phyloP scores from a whole-genome alignment of 2,888 invertebrate genomes.

The Drepana falcataria region DNA sequence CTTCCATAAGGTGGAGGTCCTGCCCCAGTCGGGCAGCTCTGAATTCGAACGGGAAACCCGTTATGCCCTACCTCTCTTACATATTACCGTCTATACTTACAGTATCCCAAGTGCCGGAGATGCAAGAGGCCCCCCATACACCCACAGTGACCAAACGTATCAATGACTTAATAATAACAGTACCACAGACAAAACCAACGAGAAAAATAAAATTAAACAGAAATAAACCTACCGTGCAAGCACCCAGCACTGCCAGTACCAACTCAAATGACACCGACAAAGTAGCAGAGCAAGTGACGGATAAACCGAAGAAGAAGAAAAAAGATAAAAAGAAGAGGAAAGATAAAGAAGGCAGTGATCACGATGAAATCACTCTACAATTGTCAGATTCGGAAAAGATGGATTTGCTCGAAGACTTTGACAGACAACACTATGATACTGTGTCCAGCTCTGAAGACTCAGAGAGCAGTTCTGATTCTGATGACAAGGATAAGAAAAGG shows the following conservation, averaged over 20 bases:
- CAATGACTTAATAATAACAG: constrained; percentile 55
- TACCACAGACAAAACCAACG: constrained; percentile 47
- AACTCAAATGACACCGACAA: constrained; percentile 14
- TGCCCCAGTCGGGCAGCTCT: too few relatives aligned
- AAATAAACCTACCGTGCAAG: constrained; percentile 25
- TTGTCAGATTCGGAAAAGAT: constrained; percentile 71
- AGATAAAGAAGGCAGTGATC: constrained; percentile 53
- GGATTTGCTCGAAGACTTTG: constrained; percentile 67
- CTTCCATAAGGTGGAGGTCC: too few relatives aligned
- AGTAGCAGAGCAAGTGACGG: constrained; percentile 30
- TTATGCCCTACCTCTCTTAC: too few relatives aligned
- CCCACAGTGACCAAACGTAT: constrained; percentile 42
- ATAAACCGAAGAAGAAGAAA: constrained; percentile 55
- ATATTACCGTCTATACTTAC: too few relatives aligned
- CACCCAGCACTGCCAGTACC: constrained; percentile 3
- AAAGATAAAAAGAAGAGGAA: constrained; percentile 36
- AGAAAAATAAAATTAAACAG: constrained; percentile 67
- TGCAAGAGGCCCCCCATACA: constrained; percentile 7
- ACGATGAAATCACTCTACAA: constrained; percentile 68
- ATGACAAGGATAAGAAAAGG: not conserved
- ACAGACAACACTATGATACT: constrained; percentile 50
- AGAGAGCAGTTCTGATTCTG: constrained; percentile 33
- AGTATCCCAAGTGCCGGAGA: constrained; percentile 8
- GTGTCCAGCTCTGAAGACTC: constrained; percentile 39
- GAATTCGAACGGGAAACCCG: too few relatives aligned